phyloP scores from a whole-genome alignment of 2,113 vertebrate genomes.

The Syrmaticus mikado region DNA sequence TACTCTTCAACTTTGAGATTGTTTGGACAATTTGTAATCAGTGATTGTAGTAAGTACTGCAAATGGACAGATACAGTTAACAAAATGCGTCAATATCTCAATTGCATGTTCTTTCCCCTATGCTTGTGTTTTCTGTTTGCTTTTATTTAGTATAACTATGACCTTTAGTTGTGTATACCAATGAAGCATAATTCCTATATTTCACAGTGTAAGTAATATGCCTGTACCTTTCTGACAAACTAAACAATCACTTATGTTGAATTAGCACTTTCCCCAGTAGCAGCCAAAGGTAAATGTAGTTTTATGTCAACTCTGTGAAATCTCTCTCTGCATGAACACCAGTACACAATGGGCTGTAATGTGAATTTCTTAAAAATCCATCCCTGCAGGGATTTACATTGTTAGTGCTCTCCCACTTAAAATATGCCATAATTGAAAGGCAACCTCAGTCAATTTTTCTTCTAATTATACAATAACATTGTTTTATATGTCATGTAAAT shows the following conservation, averaged over 20 bases:
- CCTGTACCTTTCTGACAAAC: conserved; percentile 24
- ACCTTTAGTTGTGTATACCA: not conserved
- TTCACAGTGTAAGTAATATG: not conserved
- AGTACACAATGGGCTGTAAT: conserved; percentile 25
- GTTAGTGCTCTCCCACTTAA: not conserved
- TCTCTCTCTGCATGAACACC: conserved; percentile 10
- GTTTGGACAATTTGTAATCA: not conserved
- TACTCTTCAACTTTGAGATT: not conserved
- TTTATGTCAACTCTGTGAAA: conserved; percentile 35
- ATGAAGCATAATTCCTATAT: not conserved
- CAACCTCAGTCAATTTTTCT: not conserved
- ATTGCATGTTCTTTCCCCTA: not conserved
- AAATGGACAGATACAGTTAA: not conserved
- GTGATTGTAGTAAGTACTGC: not conserved
- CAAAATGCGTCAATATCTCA: not conserved
- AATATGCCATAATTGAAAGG: conserved; percentile 37
- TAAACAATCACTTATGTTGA: conserved; percentile 32
- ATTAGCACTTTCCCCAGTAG: conserved; percentile 25
- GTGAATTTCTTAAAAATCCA: conserved; percentile 59
- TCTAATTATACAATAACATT: conserved; percentile 5
- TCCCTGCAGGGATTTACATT: conserved; percentile 47
- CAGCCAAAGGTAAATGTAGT: conserved; percentile 38
- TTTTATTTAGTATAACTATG: not conserved
- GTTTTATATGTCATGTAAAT: not conserved
- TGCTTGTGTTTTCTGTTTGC: not conserved